A percentile compares a stretch with the other conserved stretches of the same genome.
Evolutionary conservation across 2,113 vertebrate genomes (phyloP).

Genomic region (Empidonax alnorum): DNA sequence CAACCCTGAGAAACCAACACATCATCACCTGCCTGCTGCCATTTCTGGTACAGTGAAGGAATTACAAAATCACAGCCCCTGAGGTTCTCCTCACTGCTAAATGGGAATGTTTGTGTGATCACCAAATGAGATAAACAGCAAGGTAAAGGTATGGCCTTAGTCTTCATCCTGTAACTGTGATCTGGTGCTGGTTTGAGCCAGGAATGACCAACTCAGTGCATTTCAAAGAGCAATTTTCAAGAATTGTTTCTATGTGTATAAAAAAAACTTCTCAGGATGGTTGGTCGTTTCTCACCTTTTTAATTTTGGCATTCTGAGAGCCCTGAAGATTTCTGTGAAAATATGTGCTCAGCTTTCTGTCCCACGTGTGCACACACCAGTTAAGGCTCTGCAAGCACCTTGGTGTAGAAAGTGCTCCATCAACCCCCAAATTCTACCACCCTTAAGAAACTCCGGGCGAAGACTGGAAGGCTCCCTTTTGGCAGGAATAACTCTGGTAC

Average conservation of each 20-base stretch:
- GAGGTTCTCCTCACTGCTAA: neutral
- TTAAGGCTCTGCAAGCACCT: neutral
- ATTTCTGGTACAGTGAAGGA: neutral
- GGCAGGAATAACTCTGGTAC: neutral
- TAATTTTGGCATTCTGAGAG: neutral
- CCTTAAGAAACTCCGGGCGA: neutral
- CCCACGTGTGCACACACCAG: neutral
- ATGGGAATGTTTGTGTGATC: neutral
- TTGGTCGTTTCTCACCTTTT: neutral
- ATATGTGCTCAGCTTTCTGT: neutral
- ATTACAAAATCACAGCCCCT: neutral
- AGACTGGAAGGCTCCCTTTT: neutral
- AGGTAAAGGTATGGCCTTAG: neutral
- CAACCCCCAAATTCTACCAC: neutral
- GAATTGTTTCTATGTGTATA: neutral
- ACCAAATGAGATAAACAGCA: neutral
- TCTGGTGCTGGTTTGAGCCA: neutral
- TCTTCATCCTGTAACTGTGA: neutral
- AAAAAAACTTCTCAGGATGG: neutral
- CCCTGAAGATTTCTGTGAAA: neutral
- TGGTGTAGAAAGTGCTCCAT: neutral
- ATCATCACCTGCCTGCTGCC: neutral
- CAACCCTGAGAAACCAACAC: neutral
- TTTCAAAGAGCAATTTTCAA: neutral
- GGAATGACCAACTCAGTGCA: neutral